Conservation (phyloP, 2,797 vertebrate genomes). For the Chelon auratus region DNA sequence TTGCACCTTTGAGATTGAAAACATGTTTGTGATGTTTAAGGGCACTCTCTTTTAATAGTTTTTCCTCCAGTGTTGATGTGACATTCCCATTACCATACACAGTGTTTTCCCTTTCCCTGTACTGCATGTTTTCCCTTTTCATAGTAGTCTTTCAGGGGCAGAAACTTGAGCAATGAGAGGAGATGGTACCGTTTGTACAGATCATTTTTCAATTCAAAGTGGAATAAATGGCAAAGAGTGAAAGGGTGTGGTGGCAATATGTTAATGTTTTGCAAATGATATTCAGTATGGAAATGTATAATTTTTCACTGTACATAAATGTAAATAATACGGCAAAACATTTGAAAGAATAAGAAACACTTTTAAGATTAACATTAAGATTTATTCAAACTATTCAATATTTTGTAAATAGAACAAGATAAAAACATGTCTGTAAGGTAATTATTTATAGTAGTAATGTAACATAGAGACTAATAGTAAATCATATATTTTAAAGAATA, state of each 20-base stretch:
- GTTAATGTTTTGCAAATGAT: slow-evolving; percentile 71
- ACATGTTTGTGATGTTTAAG: slow-evolving; percentile 24
- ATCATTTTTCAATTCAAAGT: slow-evolving; percentile 53
- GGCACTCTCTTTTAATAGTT: slow-evolving; percentile 56
- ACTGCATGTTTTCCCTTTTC: slow-evolving; percentile 70
- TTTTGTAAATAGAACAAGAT: slow-evolving; percentile 80
- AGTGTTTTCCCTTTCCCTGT: slow-evolving; percentile 68
- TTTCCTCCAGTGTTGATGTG: slow-evolving; percentile 51
- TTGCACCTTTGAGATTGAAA: slow-evolving; percentile 33
- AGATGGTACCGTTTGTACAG: slow-evolving; percentile 65
- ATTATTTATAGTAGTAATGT: slow-evolving; percentile 86
- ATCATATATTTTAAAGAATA: slow-evolving; percentile 87
- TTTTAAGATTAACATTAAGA: slow-evolving; percentile 78
- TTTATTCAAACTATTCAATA: slow-evolving; percentile 72
- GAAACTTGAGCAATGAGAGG: slow-evolving; percentile 46
- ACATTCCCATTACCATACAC: slow-evolving; percentile 64
- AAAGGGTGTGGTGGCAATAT: slow-evolving; percentile 54
- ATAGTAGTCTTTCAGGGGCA: slow-evolving; percentile 58
- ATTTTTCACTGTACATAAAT: slow-evolving; percentile 71
- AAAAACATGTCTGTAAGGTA: slow-evolving; percentile 75
- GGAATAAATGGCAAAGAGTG: slow-evolving; percentile 47
- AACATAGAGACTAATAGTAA: slow-evolving; percentile 85
- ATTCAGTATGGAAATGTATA: slow-evolving; percentile 69
- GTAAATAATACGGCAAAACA: slow-evolving; percentile 76
- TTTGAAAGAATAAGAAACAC: slow-evolving; percentile 73